Evolutionary conservation across 2,797 vertebrate species (phyloP).

Genomic region (Acanthopagrus latus): DNA sequence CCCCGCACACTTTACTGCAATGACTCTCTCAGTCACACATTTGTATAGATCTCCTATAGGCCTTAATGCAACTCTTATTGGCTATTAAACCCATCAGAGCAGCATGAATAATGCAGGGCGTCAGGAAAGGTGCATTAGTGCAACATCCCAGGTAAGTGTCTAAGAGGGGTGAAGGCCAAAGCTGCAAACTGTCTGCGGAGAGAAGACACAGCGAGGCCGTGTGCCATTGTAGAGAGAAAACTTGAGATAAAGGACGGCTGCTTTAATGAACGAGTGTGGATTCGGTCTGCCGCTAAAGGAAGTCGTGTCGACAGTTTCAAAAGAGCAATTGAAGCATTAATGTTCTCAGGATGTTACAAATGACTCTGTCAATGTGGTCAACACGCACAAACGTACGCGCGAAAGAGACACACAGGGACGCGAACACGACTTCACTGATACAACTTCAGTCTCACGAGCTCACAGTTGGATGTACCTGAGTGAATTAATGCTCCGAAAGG

Average conservation of each 20-base stretch:
- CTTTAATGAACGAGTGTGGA: neutral
- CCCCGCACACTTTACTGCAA: neutral
- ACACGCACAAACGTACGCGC: neutral
- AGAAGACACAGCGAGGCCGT: conserved; percentile 63
- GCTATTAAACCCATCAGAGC: conserved; percentile 35
- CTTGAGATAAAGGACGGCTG: neutral
- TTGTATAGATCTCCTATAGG: conserved; percentile 28
- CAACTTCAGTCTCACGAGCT: conserved; percentile 26
- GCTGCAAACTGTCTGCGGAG: conserved; percentile 42
- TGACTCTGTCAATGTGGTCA: neutral
- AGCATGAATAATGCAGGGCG: conserved; percentile 58
- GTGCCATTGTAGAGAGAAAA: neutral
- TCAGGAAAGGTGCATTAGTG: conserved; percentile 47
- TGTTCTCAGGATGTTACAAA: neutral
- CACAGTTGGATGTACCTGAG: conserved; percentile 32
- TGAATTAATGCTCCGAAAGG: conserved; percentile 42
- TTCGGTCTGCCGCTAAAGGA: neutral
- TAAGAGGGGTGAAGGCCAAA: conserved; percentile 21
- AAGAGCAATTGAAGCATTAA: neutral
- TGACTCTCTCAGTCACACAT: conserved; percentile 5
- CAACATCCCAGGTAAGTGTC: conserved; percentile 34
- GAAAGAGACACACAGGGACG: conserved; percentile 4
- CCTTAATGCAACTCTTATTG: conserved; percentile 45
- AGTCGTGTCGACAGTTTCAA: neutral
- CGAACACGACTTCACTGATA: conserved; percentile 4